These are phyloP conservation scores for Eristalis pertinax DNA, from an alignment of 2,888 invertebrate genomes.

Conservation along the genomic window DNA sequence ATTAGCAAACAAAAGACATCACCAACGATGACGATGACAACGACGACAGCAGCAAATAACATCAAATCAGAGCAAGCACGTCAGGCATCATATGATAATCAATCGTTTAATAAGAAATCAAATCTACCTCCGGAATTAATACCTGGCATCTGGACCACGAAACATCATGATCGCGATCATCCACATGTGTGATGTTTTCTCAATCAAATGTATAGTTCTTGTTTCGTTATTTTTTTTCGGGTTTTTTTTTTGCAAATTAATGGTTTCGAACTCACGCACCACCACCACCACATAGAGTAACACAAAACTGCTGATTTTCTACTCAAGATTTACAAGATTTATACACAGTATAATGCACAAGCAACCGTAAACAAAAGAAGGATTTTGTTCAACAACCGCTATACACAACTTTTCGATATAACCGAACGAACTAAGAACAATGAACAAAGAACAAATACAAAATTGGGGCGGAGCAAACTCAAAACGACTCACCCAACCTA, in stretches of 20 bases:
- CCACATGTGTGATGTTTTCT: constrained; percentile 54
- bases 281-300: constrained; percentile 9
- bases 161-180: constrained; percentile 76
- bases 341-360: neutral
- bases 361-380: neutral
- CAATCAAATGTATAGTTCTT: neutral
- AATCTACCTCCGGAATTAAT: constrained; percentile 81
- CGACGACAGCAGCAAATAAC: constrained; percentile 41
- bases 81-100: constrained; percentile 88
- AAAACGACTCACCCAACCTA: neutral
- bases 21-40: constrained; percentile 49
- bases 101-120: constrained; percentile 77
- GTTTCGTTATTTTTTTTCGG: neutral
- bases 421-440: neutral
- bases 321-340: constrained; percentile 50
- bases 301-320: constrained; percentile 56
- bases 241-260: constrained; percentile 3
- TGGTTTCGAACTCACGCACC: constrained; percentile 32
- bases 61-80: constrained; percentile 2
- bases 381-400: constrained; percentile 4
- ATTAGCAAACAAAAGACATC: constrained; percentile 75
- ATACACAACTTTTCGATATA: neutral
- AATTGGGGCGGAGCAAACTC: neutral
- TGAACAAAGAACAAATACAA: neutral
- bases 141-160: constrained; percentile 81